These are phyloP conservation scores for Lepidostoma basale DNA, from an alignment of 1,140 invertebrate species.

Conservation along the genomic window DNA sequence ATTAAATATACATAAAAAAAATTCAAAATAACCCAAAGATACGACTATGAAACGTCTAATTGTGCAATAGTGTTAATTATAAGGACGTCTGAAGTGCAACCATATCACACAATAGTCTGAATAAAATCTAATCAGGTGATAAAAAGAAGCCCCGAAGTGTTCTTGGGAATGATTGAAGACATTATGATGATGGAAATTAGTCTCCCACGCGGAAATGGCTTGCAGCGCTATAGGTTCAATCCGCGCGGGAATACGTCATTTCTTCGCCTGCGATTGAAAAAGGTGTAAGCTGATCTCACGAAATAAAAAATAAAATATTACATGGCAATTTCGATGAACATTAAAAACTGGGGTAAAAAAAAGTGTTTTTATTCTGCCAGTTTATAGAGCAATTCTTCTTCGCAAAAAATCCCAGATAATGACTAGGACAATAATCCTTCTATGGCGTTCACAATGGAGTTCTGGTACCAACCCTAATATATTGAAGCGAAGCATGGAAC, in stretches of 20 bases:
- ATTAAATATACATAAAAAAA: not conserved
- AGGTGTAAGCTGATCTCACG: too few species aligned
- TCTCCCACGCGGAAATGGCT: not conserved
- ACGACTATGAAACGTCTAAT: not conserved
- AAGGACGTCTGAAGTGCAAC: not conserved
- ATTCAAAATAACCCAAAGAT: not conserved
- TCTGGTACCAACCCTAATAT: too few species aligned
- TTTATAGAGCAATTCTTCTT: too few species aligned
- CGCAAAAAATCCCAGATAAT: too few species aligned
- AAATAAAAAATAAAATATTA: too few species aligned
- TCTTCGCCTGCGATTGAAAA: too few species aligned
- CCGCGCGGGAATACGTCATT: constrained; percentile 2
- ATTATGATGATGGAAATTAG: constrained; percentile 3
- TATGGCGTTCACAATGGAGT: too few species aligned
- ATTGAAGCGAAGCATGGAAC: too few species aligned
- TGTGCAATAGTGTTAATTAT: not conserved
- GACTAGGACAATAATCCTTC: too few species aligned
- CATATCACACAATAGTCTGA: not conserved
- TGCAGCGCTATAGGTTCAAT: not conserved
- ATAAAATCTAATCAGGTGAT: not conserved
- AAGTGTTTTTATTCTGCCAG: too few species aligned
- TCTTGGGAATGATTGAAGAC: not conserved
- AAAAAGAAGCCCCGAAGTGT: not conserved
- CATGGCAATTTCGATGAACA: too few species aligned
- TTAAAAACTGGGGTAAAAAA: too few species aligned